Conservation (phyloP, 1,140 invertebrate species). For the Dinoponera quadriceps region DNA sequence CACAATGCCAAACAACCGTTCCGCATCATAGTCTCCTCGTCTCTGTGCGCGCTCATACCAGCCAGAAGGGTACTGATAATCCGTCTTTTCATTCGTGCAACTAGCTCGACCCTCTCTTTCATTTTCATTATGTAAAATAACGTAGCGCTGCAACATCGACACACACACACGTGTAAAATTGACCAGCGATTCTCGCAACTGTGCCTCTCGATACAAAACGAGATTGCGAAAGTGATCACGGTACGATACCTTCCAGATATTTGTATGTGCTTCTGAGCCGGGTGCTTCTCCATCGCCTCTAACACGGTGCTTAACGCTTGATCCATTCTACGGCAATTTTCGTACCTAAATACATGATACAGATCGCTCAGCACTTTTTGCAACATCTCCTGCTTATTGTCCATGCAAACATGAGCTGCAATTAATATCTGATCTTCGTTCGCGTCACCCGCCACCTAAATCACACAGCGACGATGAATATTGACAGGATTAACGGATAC, state of each 20-base stretch:
- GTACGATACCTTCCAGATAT: slow-evolving; percentile 93
- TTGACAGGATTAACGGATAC: slow-evolving; percentile 18
- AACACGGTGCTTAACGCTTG: slow-evolving; percentile 92
- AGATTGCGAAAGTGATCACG: slow-evolving; percentile 20
- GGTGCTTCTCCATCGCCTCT: slow-evolving; percentile 94
- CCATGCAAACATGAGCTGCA: slow-evolving; percentile 92
- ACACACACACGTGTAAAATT: slow-evolving; percentile 11
- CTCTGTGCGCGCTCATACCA: slow-evolving; percentile 94
- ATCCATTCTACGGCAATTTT: slow-evolving; percentile 90
- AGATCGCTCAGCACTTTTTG: slow-evolving; percentile 95
- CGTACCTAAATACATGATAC: slow-evolving; percentile 95
- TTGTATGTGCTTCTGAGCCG: slow-evolving; percentile 94
- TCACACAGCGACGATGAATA: slow-evolving; percentile 30
- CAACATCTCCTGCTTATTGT: slow-evolving; percentile 91
- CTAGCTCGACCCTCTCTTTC: slow-evolving; percentile 89
- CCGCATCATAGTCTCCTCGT: slow-evolving; percentile 96
- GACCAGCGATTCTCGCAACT: neutral
- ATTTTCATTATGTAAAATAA: slow-evolving; percentile 97
- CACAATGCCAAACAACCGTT: slow-evolving; percentile 98
- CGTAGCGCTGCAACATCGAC: slow-evolving; percentile 90
- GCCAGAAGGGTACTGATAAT: slow-evolving; percentile 93
- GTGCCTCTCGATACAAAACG: neutral
- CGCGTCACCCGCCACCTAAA: slow-evolving; percentile 94
- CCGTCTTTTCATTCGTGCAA: slow-evolving; percentile 90
- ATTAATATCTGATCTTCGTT: slow-evolving; percentile 96